Percentiles rank a stretch among this genome's conserved stretches.
Conservation (phyloP, 2,888 invertebrate genomes). For the Tortricodes alternella region DNA sequence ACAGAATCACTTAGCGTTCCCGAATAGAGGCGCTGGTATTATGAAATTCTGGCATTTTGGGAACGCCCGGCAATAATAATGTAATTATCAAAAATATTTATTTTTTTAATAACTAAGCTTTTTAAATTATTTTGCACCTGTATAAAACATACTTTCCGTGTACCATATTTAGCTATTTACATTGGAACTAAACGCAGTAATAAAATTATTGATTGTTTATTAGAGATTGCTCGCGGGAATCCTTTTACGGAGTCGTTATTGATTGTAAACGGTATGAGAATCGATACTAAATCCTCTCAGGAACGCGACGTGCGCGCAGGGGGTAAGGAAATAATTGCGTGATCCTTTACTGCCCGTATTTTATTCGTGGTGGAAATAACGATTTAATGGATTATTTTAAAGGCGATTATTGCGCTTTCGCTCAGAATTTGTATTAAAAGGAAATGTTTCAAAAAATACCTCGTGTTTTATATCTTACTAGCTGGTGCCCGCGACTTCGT, state of each 20-base stretch:
- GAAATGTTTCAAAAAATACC: no score
- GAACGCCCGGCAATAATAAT: no score
- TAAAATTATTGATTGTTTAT: not conserved
- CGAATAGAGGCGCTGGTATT: no score
- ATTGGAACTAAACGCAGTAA: not conserved
- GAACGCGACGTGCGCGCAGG: constrained; percentile 13
- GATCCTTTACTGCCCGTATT: constrained; percentile 21
- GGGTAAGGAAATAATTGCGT: constrained; percentile 30
- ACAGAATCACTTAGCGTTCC: no score
- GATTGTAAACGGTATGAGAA: constrained; percentile 27
- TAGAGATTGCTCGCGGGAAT: not conserved
- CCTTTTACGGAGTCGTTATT: constrained; percentile 15
- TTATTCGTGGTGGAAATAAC: constrained; percentile 7
- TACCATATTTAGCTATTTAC: no score
- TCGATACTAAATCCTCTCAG: constrained; percentile 28
- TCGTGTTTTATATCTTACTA: no score
- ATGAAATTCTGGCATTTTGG: no score
- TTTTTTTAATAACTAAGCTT: not conserved
- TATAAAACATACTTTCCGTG: not conserved
- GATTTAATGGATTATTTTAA: not conserved
- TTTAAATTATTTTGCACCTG: not conserved
- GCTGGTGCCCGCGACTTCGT: no score
- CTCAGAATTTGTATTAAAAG: no score
- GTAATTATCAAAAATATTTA: no score
- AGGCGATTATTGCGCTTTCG: not conserved